Conservation (phyloP, 2,113 vertebrate genomes). For the Rhinogobius similis region DNA sequence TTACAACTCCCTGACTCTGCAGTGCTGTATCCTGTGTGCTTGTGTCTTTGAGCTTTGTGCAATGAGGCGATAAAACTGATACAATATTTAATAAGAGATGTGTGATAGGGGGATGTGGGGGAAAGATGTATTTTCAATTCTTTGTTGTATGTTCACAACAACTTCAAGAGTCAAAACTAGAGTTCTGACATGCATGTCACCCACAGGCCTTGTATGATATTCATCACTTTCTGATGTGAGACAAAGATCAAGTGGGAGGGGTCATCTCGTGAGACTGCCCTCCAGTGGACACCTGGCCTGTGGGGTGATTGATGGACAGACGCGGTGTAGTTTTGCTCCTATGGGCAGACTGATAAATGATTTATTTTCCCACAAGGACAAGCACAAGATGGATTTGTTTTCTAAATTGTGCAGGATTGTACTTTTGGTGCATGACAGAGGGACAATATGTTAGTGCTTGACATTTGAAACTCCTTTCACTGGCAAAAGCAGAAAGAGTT, state of each 20-base stretch:
- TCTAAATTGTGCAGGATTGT: slow-evolving; percentile 10
- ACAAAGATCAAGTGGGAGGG: slow-evolving; percentile 55
- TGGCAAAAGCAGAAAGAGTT: not conserved
- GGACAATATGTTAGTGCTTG: not conserved
- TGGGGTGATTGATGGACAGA: slow-evolving; percentile 55
- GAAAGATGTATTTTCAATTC: not conserved
- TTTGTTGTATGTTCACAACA: not conserved
- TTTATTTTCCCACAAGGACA: slow-evolving; percentile 49
- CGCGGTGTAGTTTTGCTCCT: slow-evolving; percentile 13
- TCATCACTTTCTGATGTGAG: slow-evolving; percentile 49
- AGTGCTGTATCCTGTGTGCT: slow-evolving; percentile 9
- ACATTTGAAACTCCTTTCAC: not conserved
- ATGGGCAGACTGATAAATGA: slow-evolving; percentile 43
- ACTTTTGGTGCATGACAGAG: slow-evolving; percentile 12
- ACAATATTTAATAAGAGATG: slow-evolving; percentile 23
- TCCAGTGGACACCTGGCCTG: slow-evolving; percentile 40
- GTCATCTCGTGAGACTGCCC: slow-evolving; percentile 36
- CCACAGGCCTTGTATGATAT: slow-evolving; percentile 34
- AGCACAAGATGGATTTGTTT: slow-evolving; percentile 31
- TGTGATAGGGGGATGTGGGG: not conserved
- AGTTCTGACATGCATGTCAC: slow-evolving; percentile 16
- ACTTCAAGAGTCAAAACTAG: not conserved
- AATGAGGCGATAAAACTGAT: slow-evolving; percentile 15
- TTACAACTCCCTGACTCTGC: slow-evolving; percentile 31
- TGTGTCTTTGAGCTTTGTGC: slow-evolving; percentile 17